A percentile compares a stretch with the other conserved stretches of the same genome.
Evolutionary conservation across 2,888 invertebrate species (phyloP).

Genomic region (Drosophila paranaensis): DNA sequence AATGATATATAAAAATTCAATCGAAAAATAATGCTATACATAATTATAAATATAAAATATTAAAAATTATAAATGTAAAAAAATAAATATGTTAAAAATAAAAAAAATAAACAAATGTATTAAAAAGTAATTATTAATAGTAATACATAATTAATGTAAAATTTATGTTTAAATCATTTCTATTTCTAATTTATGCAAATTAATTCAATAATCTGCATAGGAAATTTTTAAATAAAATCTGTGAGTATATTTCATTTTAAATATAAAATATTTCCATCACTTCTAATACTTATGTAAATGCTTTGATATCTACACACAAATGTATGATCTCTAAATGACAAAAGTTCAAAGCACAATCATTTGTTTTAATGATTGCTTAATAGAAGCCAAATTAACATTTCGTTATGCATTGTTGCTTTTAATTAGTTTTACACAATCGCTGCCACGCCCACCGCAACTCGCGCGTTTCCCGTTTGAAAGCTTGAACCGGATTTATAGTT

Average conservation of each 20-base stretch:
- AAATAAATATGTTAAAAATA: neutral
- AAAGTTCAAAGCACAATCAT: slow-evolving; percentile 10
- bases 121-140: neutral
- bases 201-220: too few species aligned
- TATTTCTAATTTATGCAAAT: too few species aligned
- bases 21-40: too few species aligned
- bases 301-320: neutral
- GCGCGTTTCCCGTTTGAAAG: neutral
- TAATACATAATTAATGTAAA: neutral
- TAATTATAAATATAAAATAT: too few species aligned
- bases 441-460: neutral
- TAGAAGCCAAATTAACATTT: slow-evolving; percentile 24
- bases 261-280: neutral
- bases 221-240: neutral
- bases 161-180: neutral
- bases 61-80: neutral
- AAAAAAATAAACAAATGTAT: too few species aligned
- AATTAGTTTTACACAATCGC: slow-evolving; percentile 26
- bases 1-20: neutral
- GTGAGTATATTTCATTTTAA: neutral
- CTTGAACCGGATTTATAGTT: slow-evolving; percentile 1
- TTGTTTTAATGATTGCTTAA: slow-evolving; percentile 24
- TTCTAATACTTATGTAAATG: neutral
- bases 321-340: slow-evolving; percentile 13
- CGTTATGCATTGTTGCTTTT: slow-evolving; percentile 10